Percentiles rank a stretch among this genome's conserved stretches.
These are phyloP conservation scores for Dryobota labecula DNA, from an alignment of 2,888 invertebrate species.

Conservation along the genomic window DNA sequence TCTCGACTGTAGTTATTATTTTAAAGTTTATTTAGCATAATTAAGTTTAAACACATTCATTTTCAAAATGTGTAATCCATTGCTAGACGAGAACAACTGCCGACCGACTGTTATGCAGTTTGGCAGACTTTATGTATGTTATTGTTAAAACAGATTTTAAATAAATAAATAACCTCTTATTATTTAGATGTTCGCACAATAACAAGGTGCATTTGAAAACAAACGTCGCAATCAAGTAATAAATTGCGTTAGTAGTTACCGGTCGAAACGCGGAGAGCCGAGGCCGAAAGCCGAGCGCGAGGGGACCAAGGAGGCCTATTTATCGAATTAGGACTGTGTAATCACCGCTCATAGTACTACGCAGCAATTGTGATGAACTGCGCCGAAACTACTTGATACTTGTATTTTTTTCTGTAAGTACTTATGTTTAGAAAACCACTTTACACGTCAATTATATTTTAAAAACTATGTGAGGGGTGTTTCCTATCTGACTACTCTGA, in stretches of 20 bases:
- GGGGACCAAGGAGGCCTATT: conserved; percentile 76
- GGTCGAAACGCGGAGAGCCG: conserved; percentile 58
- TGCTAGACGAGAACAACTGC: too few relatives aligned
- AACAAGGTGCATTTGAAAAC: conserved; percentile 70
- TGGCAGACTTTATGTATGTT: too few relatives aligned
- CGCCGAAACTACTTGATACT: conserved; percentile 67
- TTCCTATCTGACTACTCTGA: not conserved
- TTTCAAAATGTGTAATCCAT: too few relatives aligned
- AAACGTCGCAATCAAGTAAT: conserved; percentile 84
- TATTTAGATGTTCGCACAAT: conserved; percentile 37
- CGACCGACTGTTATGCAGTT: too few relatives aligned
- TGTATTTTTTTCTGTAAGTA: conserved; percentile 6
- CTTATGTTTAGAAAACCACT: too few relatives aligned
- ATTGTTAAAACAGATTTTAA: too few relatives aligned
- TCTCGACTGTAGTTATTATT: too few relatives aligned
- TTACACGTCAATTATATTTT: too few relatives aligned
- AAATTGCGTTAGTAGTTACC: conserved; percentile 79
- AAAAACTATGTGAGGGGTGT: not conserved
- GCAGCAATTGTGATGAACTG: conserved; percentile 71
- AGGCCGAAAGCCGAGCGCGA: conserved; percentile 51
- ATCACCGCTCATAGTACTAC: conserved; percentile 80
- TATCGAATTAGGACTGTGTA: conserved; percentile 86
- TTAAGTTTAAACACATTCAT: too few relatives aligned
- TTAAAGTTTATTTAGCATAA: too few relatives aligned
- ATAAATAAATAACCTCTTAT: not conserved